phyloP scores from a whole-genome alignment of 2,113 vertebrate genomes.

The Capra hircus region DNA sequence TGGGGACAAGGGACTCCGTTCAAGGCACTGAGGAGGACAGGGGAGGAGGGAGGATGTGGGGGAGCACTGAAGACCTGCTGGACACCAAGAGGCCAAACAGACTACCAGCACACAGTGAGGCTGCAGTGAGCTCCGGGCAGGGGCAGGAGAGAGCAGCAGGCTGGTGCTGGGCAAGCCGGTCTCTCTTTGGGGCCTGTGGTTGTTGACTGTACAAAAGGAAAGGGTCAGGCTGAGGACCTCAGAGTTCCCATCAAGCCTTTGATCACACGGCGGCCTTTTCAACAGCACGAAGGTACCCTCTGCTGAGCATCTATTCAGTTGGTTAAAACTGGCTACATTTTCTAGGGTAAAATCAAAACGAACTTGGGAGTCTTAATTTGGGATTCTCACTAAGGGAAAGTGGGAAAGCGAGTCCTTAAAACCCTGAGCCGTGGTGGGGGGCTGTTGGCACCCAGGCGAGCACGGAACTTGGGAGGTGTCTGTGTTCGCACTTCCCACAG shows the following conservation, averaged over 20 bases:
- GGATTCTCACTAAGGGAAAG: not conserved
- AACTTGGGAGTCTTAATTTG: not conserved
- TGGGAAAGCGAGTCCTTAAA: not conserved
- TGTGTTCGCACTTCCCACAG: not conserved
- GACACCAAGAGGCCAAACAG: not conserved
- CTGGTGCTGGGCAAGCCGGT: not conserved
- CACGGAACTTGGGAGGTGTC: not conserved
- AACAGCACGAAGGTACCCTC: not conserved
- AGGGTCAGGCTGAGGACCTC: not conserved
- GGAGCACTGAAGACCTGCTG: not conserved
- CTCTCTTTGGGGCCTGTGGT: not conserved
- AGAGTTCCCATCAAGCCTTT: not conserved
- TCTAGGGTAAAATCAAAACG: not conserved
- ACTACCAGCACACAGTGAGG: not conserved
- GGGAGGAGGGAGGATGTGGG: not conserved
- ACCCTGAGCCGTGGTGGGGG: not conserved
- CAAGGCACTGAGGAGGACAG: not conserved
- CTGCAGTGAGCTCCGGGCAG: accelerated
- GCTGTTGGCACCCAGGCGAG: not conserved
- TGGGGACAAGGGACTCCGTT: not conserved
- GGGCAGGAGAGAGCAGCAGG: accelerated
- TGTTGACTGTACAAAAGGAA: not conserved
- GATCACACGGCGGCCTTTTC: no score
- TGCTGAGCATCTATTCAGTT: not conserved
- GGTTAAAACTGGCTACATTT: not conserved